A percentile compares a stretch with the other conserved stretches of the same genome.
Conservation (phyloP, 2,797 vertebrate genomes). For the Etheostoma nigrum region DNA sequence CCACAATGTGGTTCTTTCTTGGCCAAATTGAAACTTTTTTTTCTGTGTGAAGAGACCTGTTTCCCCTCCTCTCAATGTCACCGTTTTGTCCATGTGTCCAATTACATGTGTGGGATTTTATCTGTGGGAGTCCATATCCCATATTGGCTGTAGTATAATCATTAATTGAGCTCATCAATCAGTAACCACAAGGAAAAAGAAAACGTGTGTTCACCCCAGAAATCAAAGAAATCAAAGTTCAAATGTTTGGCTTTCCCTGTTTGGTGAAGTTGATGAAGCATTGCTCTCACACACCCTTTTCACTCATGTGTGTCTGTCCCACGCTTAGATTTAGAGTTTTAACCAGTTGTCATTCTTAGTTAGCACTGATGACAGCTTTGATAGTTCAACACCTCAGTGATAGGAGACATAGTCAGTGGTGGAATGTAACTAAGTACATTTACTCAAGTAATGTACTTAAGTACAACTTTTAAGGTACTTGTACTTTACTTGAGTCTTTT, state of each 20-base stretch:
- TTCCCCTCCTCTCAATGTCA: neutral
- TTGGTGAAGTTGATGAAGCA: slow-evolving; percentile 33
- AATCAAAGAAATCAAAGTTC: slow-evolving; percentile 58
- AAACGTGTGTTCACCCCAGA: slow-evolving; percentile 25
- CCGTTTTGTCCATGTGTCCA: slow-evolving; percentile 18
- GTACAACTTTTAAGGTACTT: too few species aligned
- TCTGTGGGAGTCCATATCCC: slow-evolving; percentile 28
- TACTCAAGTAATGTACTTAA: too few species aligned
- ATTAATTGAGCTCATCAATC: slow-evolving; percentile 71
- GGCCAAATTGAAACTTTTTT: slow-evolving; percentile 1
- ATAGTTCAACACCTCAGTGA: neutral
- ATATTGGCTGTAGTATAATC: slow-evolving; percentile 56
- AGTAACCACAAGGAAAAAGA: slow-evolving; percentile 61
- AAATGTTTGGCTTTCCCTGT: slow-evolving; percentile 61
- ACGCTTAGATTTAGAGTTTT: neutral
- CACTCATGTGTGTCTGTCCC: slow-evolving; percentile 39
- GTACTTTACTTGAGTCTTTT: too few species aligned
- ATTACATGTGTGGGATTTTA: neutral
- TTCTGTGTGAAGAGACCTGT: neutral
- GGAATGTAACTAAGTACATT: too few species aligned
- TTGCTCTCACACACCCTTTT: slow-evolving; percentile 19
- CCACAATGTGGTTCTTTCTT: slow-evolving; percentile 46
- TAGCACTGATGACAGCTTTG: neutral
- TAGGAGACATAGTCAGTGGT: neutral
- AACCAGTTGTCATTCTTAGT: slow-evolving; percentile 21